Base-by-base conservation (phyloP, 2,888 invertebrate genomes). In the Ethmia dodecea region DNA sequence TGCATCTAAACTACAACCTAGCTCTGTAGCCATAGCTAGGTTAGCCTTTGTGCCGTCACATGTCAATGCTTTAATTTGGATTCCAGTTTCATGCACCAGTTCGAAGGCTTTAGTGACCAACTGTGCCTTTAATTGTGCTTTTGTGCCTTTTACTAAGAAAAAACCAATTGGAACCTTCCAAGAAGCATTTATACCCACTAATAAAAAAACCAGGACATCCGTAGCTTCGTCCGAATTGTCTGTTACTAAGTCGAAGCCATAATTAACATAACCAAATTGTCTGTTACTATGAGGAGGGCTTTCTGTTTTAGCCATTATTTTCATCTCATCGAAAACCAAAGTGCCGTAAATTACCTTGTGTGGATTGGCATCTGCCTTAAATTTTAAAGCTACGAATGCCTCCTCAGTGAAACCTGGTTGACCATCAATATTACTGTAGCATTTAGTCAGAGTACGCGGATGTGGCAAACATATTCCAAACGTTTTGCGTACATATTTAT, bases 401-500 rank as follows among this genome's bases (percentile, higher is more conserved):
- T 18, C 18, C 18, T 18, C 8, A 18, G 18, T 18, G 18, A 18
- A 18, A 8, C 18, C 18, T 18, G 18, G 18, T 18, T 18, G 18
- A 18, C 18, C 18, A 18, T 18, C 18, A 18, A 18, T 18, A 18
- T 4, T 18, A 18, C 18, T 18, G 18, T 18, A 18, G 5, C 18
- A 18, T 18, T 18, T 18, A 11, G 28, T 8, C 2, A 57, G 11
- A 10, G 55, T 52, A 13, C 29, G 24, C 14, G 43, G 6, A 6
- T 10, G n/a, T 2, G 33, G 22, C 13, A 33, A 28, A 15, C 42
- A 37, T 8, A 41, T 44, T 13, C 31, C 11, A 40, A 60, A 58
- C 6, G 37, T 41, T 31, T 45, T 40, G 12, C 55, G 28, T 1
- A 58, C 43, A 42, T 43, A 54, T 14, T 31, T 30, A 32, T 58